Percentiles rank a stretch among this genome's conserved stretches.
Conservation (phyloP, 2,113 vertebrate species). For the Paramormyrops kingsleyae region DNA sequence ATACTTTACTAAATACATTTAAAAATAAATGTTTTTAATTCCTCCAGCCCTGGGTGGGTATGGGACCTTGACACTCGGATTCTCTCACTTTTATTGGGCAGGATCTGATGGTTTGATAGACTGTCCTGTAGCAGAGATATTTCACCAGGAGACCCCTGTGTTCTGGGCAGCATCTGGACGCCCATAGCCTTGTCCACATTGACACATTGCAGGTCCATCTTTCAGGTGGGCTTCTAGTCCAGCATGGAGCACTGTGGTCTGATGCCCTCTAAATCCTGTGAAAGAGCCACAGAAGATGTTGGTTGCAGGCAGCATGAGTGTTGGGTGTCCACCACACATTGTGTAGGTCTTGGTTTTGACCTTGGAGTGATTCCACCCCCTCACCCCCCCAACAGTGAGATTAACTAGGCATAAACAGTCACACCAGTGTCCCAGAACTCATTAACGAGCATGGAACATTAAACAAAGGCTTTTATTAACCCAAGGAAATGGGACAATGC, state of each 20-base stretch:
- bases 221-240: not conserved
- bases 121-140: no score
- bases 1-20: no score
- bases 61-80: no score
- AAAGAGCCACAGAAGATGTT: not conserved
- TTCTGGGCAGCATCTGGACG: not conserved
- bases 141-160: no score
- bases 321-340: not conserved
- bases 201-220: not conserved
- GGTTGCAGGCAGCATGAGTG: not conserved
- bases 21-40: no score
- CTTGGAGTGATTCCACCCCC: not conserved
- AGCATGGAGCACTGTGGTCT: not conserved
- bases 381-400: not conserved
- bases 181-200: not conserved
- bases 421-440: not conserved
- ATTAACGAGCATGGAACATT: not conserved
- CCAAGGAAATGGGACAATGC: not conserved
- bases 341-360: not conserved
- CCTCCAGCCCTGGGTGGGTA: no score
- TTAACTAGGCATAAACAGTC: constrained; percentile 1
- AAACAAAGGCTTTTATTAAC: not conserved
- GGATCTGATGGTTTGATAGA: no score
- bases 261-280: not conserved
- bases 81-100: no score